Conservation (phyloP, 2,113 vertebrate genomes). For the Psammodynastes pulverulentus region DNA sequence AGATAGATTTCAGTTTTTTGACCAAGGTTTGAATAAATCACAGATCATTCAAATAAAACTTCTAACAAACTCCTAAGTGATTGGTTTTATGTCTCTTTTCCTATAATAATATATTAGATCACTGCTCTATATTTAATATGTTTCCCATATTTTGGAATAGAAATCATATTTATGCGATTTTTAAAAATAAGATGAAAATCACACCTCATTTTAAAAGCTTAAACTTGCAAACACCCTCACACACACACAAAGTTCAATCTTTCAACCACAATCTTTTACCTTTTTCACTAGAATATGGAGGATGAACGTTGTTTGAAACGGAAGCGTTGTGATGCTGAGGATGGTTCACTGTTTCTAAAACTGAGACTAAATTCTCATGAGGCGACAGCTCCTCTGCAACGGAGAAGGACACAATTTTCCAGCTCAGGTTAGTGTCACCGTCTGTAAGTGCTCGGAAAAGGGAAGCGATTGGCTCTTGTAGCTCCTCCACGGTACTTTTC, state of each 20-base stretch:
- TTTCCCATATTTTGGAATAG: background rate
- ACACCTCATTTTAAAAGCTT: background rate
- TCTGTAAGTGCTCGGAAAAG: constrained; percentile 95
- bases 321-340: constrained; percentile 87
- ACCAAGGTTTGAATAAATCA: constrained; percentile 14
- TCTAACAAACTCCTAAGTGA: background rate
- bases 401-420: constrained; percentile 97
- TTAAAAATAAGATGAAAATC: background rate
- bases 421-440: constrained; percentile 88
- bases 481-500: constrained; percentile 96
- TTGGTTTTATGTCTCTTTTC: background rate
- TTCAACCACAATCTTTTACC: constrained; percentile 67
- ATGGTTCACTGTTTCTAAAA: constrained; percentile 88
- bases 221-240: background rate
- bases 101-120: background rate
- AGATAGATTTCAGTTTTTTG: constrained; percentile 15
- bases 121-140: background rate
- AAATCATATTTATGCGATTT: background rate
- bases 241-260: background rate
- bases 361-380: constrained; percentile 93
- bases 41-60: background rate
- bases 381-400: constrained; percentile 93
- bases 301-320: constrained; percentile 84
- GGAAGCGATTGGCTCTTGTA: constrained; percentile 94
- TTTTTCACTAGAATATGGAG: constrained; percentile 84